Percentiles rank a stretch among this genome's conserved stretches.
phyloP scores from a whole-genome alignment of 2,888 invertebrate species.

The Cerceris rybyensis region DNA sequence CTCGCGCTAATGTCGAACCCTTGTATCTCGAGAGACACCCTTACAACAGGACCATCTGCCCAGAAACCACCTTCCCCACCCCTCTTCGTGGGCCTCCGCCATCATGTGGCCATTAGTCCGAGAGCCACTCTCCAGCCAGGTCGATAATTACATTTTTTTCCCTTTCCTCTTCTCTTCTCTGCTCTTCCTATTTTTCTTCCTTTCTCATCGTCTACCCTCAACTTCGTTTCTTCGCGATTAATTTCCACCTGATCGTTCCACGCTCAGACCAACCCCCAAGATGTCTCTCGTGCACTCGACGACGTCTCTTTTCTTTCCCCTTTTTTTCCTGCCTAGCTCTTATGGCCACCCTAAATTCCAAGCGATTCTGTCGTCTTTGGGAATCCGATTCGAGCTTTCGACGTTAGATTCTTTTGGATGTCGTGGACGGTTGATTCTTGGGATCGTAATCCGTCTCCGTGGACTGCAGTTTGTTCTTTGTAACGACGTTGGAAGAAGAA shows the following conservation, averaged over 20 bases:
- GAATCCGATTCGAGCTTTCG: slow-evolving; percentile 1
- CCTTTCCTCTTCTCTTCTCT: slow-evolving; percentile 9
- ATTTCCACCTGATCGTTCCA: slow-evolving; percentile 53
- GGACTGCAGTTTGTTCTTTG: no score
- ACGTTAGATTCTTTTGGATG: background rate
- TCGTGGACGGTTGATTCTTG: no score
- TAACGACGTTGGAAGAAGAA: no score
- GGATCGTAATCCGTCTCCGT: no score
- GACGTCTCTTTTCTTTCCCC: background rate
- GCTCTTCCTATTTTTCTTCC: background rate
- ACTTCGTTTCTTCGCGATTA: slow-evolving; percentile 33
- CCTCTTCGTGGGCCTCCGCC: slow-evolving; percentile 6
- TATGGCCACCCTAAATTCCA: background rate
- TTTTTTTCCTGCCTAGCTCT: background rate
- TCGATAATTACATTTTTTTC: slow-evolving; percentile 72
- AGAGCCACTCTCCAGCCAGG: slow-evolving; percentile 58
- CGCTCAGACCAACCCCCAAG: slow-evolving; percentile 11
- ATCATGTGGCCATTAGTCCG: slow-evolving; percentile 64
- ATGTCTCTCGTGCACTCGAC: background rate
- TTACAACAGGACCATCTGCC: slow-evolving; percentile 62
- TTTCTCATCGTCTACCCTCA: slow-evolving; percentile 9
- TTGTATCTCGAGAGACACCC: slow-evolving; percentile 67
- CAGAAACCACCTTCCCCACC: slow-evolving; percentile 47
- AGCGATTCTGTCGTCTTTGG: background rate
- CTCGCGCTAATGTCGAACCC: slow-evolving; percentile 70